phyloP scores from a whole-genome alignment of 2,113 vertebrate genomes.

The Syngnathoides biaculeatus region DNA sequence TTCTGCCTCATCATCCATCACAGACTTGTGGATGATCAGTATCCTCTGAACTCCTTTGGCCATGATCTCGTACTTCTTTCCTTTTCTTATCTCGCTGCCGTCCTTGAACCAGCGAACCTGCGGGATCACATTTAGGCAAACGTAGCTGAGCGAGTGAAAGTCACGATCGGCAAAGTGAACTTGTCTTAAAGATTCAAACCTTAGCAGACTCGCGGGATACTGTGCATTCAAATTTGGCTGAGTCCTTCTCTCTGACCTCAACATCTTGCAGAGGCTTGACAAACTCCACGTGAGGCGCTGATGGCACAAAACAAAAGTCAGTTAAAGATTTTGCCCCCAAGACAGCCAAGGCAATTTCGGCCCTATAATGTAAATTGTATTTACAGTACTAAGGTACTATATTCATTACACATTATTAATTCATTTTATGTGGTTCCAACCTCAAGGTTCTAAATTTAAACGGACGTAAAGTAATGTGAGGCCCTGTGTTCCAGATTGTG shows the following conservation, averaged over 20 bases:
- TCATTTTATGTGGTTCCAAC: neutral
- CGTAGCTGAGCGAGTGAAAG: too few relatives aligned
- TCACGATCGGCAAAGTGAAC: too few relatives aligned
- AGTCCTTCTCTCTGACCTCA: slow-evolving; percentile 91
- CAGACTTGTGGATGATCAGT: slow-evolving; percentile 87
- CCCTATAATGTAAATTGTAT: neutral
- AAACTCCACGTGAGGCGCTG: slow-evolving; percentile 92
- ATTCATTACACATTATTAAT: neutral
- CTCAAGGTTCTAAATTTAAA: neutral
- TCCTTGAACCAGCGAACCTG: slow-evolving; percentile 96
- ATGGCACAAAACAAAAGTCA: slow-evolving; percentile 11
- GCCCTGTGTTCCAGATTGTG: neutral
- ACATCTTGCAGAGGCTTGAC: slow-evolving; percentile 88
- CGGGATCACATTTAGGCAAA: slow-evolving; percentile 14
- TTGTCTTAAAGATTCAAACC: slow-evolving; percentile 62
- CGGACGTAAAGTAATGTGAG: neutral
- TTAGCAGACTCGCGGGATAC: slow-evolving; percentile 90
- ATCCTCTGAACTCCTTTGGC: slow-evolving; percentile 84
- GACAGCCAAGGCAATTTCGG: neutral
- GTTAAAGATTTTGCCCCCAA: neutral
- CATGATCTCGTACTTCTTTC: slow-evolving; percentile 95
- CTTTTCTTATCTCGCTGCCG: slow-evolving; percentile 91
- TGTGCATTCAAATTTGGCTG: slow-evolving; percentile 94
- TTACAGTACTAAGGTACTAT: too few relatives aligned
- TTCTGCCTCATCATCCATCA: slow-evolving; percentile 94